A percentile compares a stretch with the other conserved stretches of the same genome.
Conservation (phyloP, 2,888 invertebrate genomes). For the Hesperia comma region DNA sequence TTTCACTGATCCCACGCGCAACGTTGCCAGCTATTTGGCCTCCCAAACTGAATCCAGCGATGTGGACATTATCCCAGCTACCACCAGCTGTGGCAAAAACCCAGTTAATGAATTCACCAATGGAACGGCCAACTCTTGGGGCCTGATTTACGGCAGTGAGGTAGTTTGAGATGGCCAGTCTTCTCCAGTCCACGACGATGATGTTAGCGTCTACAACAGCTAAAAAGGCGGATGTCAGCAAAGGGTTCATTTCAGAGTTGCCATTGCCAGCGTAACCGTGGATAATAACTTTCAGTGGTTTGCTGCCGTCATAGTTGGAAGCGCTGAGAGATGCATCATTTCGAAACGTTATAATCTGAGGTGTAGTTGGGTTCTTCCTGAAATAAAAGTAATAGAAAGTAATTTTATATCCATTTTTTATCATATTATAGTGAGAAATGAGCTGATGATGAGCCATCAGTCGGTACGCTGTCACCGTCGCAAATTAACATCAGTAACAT, state of each 20-base stretch:
- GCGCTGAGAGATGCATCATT: constrained; percentile 40
- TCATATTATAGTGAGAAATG: too few species aligned
- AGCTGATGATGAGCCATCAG: too few species aligned
- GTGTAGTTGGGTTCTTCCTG: constrained; percentile 51
- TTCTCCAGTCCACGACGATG: constrained; percentile 65
- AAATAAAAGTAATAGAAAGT: not conserved
- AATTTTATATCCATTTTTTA: too few species aligned
- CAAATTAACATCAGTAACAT: too few species aligned
- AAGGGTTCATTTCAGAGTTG: constrained; percentile 48
- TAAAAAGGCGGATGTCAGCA: constrained; percentile 55
- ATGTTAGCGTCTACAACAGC: constrained; percentile 54
- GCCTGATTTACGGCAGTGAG: constrained; percentile 48
- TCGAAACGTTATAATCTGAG: constrained; percentile 51
- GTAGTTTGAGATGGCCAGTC: constrained; percentile 40
- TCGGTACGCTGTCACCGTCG: too few species aligned
- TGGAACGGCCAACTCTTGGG: constrained; percentile 54
- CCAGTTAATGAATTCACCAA: constrained; percentile 63
- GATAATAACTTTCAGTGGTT: constrained; percentile 53
- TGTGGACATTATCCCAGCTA: constrained; percentile 62
- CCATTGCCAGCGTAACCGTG: constrained; percentile 61
- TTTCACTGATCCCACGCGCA: constrained; percentile 48
- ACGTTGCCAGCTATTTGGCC: constrained; percentile 58
- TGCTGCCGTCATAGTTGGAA: constrained; percentile 53
- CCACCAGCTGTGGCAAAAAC: constrained; percentile 59
- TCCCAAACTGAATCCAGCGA: constrained; percentile 69